phyloP scores from a whole-genome alignment of 2,113 vertebrate species.

The Poeciliopsis retropinna region DNA sequence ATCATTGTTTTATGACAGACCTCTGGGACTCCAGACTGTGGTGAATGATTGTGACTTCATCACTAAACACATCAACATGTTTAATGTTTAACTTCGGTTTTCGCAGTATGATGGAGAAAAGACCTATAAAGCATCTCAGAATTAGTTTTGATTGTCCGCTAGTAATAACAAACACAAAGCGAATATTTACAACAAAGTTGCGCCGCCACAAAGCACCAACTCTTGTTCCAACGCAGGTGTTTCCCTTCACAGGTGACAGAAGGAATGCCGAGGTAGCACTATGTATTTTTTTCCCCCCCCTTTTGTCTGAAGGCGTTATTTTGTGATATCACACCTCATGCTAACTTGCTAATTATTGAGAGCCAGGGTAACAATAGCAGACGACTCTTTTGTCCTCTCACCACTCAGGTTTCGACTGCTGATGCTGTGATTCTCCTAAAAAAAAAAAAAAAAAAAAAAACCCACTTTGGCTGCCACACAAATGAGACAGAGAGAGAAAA shows the following conservation, averaged over 20 bases:
- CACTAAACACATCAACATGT: background rate
- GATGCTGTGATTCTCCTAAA: conserved; percentile 61
- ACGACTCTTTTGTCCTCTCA: conserved; percentile 74
- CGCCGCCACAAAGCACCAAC: conserved; percentile 8
- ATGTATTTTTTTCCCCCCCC: conserved; percentile 19
- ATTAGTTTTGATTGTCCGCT: background rate
- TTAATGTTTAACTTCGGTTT: background rate
- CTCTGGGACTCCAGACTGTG: background rate
- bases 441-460: conserved; percentile 8
- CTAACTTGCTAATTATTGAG: conserved; percentile 77
- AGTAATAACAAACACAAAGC: background rate
- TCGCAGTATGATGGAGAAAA: background rate
- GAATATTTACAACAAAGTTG: conserved; percentile 19
- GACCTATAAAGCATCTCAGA: background rate
- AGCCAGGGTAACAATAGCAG: conserved; percentile 68
- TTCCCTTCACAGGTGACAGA: conserved; percentile 74
- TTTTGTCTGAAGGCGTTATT: conserved; percentile 56
- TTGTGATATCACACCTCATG: conserved; percentile 75
- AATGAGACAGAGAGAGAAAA: conserved; percentile 60
- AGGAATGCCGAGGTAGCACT: conserved; percentile 63
- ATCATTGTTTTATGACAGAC: background rate
- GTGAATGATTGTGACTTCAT: background rate
- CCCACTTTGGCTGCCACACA: conserved; percentile 58
- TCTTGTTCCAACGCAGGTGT: conserved; percentile 49
- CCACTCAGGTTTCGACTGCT: conserved; percentile 54